Evolutionary conservation across 2,797 vertebrate genomes (phyloP).

Genomic region (Rhabdomys pumilio): DNA sequence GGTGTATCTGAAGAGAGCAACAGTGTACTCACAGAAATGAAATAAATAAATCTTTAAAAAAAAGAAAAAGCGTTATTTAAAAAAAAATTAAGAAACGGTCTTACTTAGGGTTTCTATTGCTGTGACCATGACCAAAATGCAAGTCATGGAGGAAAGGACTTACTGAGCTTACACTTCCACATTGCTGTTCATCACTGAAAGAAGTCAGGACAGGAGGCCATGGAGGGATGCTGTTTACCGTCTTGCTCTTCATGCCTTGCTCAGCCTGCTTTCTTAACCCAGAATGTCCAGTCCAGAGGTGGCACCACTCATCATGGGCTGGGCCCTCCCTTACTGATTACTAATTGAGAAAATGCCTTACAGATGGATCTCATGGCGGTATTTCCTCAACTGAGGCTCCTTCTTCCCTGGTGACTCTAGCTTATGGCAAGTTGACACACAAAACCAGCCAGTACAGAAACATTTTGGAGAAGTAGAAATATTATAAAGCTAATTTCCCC

Average conservation of each 20-base stretch:
- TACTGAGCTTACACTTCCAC: neutral
- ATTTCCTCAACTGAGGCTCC: neutral
- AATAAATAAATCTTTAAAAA: neutral
- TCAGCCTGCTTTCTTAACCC: neutral
- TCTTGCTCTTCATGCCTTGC: neutral
- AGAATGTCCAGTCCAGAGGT: neutral
- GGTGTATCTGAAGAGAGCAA: too few relatives aligned
- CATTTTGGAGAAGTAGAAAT: conserved; percentile 5
- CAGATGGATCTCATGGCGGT: neutral
- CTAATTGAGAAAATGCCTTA: neutral
- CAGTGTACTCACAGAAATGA: too few relatives aligned
- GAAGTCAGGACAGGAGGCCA: neutral
- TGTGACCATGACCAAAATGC: neutral
- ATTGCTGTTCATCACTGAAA: neutral
- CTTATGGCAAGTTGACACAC: neutral
- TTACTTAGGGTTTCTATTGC: neutral
- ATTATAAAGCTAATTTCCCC: neutral
- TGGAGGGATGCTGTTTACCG: neutral
- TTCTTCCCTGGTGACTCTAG: neutral
- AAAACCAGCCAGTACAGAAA: neutral
- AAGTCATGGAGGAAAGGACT: neutral
- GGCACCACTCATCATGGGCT: neutral
- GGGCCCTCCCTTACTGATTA: neutral
- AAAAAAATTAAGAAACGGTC: neutral
- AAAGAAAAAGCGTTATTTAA: too few relatives aligned